Evolutionary conservation across 2,113 vertebrate genomes (phyloP), one percentile per base, ranked within the genome.

Genomic region (Sylvietta virens): DNA sequence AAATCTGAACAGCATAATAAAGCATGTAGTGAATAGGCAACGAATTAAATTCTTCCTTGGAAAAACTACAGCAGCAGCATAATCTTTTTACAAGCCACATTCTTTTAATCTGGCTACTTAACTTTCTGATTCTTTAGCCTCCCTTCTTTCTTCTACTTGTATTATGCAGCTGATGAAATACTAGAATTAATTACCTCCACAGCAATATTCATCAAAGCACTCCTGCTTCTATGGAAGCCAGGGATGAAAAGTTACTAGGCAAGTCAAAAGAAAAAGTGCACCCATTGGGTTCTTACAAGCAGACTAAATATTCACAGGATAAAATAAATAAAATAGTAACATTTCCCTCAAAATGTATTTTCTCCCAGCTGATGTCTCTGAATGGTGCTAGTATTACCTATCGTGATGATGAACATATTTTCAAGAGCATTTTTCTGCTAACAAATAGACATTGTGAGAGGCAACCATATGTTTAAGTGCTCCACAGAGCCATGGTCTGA

Each of bases 341-440:
- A 57, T 87, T 85, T 79, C 37, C 60, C 86, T 84, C 61, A 72
- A 87, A 95, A 79, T 50, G 13, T 27, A 58, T 94, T 94, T 94
- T 89, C 42, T 91, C 48, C 74, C 69, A 88, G 56, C 39, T 88
- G 60, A 76, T 76, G 58, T 91, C 89, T 96, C 81, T 77, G 78
- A 91, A 61, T 67, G 48, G 50, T 92, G 66, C 73, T 91, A 62
- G 62, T 23, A 60, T 40, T 92, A 48, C 83, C 53, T 84, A 76
- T 87, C 70, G 91, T 95, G 93, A 87, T 87, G 87, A 91, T 65
- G 62, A 94, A 94, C 93, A 95, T 94, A 94, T 94, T 92, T 97
- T 72, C 90, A 95, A 95, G 78, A 78, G 61, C 65, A 76, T 65
- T 89, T 95, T 95, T 79, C 87, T 67, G 39, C 84, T 95, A 94